phyloP scores from a whole-genome alignment of 2,888 invertebrate species.

The Agrotis clavis region DNA sequence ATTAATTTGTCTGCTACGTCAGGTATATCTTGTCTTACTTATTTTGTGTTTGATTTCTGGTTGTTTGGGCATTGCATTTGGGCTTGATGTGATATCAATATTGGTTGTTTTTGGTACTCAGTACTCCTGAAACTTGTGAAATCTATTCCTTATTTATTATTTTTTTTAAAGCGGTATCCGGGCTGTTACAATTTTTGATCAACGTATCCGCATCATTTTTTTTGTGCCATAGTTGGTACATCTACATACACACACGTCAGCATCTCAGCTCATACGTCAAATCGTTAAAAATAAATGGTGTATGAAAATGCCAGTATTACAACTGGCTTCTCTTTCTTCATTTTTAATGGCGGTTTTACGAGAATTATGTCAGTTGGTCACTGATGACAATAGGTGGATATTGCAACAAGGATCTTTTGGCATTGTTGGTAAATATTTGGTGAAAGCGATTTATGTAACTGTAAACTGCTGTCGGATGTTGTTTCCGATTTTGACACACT shows the following conservation, averaged over 20 bases:
- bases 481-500: too few species aligned
- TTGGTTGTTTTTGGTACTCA: too few species aligned
- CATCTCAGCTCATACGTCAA: not conserved
- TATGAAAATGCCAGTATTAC: not conserved
- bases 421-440: not conserved
- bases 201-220: too few species aligned
- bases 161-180: too few species aligned
- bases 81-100: not conserved
- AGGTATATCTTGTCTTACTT: conserved; percentile 11
- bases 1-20: not conserved
- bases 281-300: not conserved
- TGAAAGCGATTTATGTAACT: too few species aligned
- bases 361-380: conserved; percentile 9
- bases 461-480: too few species aligned
- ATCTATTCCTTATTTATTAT: too few species aligned
- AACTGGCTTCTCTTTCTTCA: not conserved
- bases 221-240: too few species aligned
- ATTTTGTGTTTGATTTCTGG: not conserved
- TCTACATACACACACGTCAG: too few species aligned
- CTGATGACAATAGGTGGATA: not conserved
- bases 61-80: not conserved
- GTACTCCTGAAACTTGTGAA: too few species aligned
- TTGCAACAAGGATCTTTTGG: not conserved
- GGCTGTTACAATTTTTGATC: too few species aligned
- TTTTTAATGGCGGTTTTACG: conserved; percentile 1